Evolutionary conservation across 2,113 vertebrate species (phyloP), one percentile per base, ranked within the genome.

Genomic region (Pomatostomus ruficeps): DNA sequence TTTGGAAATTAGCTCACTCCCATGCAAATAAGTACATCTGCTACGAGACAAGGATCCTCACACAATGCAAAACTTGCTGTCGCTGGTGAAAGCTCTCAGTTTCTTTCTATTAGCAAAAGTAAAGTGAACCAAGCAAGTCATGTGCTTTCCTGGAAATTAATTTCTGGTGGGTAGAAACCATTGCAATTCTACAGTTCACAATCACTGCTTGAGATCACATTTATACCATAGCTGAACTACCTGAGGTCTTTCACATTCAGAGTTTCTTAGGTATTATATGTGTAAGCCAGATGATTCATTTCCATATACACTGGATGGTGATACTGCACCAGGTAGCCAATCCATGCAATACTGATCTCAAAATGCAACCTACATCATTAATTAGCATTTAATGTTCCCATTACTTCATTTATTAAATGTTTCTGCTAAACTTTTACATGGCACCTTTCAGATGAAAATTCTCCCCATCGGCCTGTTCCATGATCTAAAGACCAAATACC

Each of bases 71-170:
- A 97, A 92, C 88, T 73, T 35, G 63, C 35, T 83, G 48, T 12
- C 1, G 3, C 85, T 83, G 63, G 5, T 79, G 46, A 42, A 90
- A 79, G 61, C 31, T 89, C 91, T 96, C 90, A 24, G 90, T 93
- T 94, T 94, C 91, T 95, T 91, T 83, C 91, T 88, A 51, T 88
- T 43, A 89, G 91, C 48, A 89, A 89, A 81, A 88, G 84, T 57
- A 95, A 95, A 89, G 78, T 74, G 51, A 93, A 85, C 40, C 59
- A 86, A 88, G 1, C 58, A 26, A 96, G 76, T 95, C 91, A 96
- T 5, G 29, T 94, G 95, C 90, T 91, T 97, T 96, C 85, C 92
- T 95, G 94, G 94, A 97, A 97, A 88, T 93, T 88, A 1, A 91
- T 63, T 80, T 80, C 36, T 74, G 86, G 55, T 12, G 9, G 42